Evolutionary conservation across 1,140 invertebrate genomes (phyloP).

Genomic region (Bombus terrestris): DNA sequence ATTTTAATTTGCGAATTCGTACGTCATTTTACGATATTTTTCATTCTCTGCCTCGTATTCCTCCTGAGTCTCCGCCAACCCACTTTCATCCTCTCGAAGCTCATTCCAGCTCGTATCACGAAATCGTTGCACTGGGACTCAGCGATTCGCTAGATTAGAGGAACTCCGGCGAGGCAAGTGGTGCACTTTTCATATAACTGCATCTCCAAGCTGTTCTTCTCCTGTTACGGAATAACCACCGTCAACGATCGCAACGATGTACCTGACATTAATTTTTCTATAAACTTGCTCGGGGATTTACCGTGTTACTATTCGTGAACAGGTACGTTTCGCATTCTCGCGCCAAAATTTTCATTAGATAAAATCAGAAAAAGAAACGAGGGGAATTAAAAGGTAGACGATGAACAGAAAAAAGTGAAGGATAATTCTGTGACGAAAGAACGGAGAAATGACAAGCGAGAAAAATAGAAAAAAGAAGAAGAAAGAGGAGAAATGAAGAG

Average conservation of each 20-base stretch:
- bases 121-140: conserved; percentile 28
- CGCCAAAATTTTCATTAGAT: neutral
- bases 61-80: no score
- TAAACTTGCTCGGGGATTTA: neutral
- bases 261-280: neutral
- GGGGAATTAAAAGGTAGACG: no score
- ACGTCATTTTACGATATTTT: neutral
- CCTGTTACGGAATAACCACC: neutral
- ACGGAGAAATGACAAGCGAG: no score
- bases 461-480: no score
- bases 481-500: no score
- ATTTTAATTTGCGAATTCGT: neutral
- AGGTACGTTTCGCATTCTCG: neutral
- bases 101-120: conserved; percentile 11
- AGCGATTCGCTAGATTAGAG: conserved; percentile 29
- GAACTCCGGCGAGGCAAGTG: conserved; percentile 12
- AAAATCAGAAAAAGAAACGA: neutral
- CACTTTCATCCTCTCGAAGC: neutral
- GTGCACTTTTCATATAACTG: neutral
- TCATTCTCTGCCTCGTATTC: neutral
- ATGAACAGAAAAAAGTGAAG: no score
- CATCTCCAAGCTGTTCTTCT: neutral
- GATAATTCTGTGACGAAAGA: no score
- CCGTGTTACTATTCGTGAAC: neutral
- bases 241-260: neutral